Evolutionary conservation across 2,113 vertebrate species (phyloP), one percentile per base, ranked within the genome.

Genomic region (Donacobius atricapilla): DNA sequence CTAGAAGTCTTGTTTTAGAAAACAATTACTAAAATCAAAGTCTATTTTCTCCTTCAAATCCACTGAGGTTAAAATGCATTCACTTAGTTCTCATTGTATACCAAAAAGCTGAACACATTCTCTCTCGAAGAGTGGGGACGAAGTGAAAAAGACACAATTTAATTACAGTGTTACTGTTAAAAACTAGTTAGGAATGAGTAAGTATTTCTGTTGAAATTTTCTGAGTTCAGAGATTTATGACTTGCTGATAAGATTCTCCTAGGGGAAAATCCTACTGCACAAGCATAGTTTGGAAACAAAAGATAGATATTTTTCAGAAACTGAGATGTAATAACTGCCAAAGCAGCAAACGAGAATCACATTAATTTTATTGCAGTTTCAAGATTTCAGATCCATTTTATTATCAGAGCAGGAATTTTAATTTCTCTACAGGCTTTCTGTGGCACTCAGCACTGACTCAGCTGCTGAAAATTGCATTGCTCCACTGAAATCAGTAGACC

Each of bases 21-120:
- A 96, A 94, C 42, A 97, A 96, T 94, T 96, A 94, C 90, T 94
- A 96, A 96, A 94, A 93, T 95, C 82, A 93, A 96, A 97, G 77
- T 95, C 71, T 93, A 39, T 95, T 61, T 95, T 94, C 94, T 89
- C 50, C 83, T 92, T 96, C 76, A 95, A 89, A 93, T 89, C 60
- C 81, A 87, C 23, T 75, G 85, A 80, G 80, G 64, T 97, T 96
- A 92, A 87, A 97, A 89, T 94, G 81, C 51, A 82, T 93, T 95
- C 69, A 88, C 93, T 91, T 81, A 91, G 71, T 90, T 97, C 93
- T 96, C 78, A 72, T 89, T 97, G 65, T 90, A 64, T 95, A 96
- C 93, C 45, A 87, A 80, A 97, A 94, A 97, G 57, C 75, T 96
- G 84, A 97, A 89, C 86, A 85, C 79, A 91, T 93, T 97, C 51